Conservation (phyloP, 2,797 vertebrate species). For the Gorsachius magnificus region DNA sequence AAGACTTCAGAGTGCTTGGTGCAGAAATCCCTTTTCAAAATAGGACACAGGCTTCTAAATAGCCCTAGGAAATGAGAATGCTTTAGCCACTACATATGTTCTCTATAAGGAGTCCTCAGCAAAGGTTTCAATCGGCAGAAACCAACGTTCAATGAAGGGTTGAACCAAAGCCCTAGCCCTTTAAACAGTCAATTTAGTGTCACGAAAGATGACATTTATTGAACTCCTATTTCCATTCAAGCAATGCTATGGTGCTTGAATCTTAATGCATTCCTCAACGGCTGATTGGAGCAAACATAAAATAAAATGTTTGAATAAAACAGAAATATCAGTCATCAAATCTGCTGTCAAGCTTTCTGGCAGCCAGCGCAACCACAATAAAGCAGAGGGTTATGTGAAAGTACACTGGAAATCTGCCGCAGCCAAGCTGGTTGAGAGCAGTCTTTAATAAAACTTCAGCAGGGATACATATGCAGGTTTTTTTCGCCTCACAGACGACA, state of each 20-base stretch:
- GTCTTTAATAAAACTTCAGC: not conserved
- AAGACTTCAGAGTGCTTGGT: not conserved
- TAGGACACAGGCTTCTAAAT: not conserved
- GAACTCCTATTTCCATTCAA: conserved; percentile 22
- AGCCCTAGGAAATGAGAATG: not conserved
- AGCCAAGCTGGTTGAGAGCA: not conserved
- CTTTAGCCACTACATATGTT: not conserved
- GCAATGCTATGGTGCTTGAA: conserved; percentile 2
- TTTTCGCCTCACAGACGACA: not conserved
- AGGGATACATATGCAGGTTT: not conserved
- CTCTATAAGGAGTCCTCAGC: not conserved
- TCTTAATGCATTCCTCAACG: conserved; percentile 24
- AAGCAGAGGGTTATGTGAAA: not conserved
- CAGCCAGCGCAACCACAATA: not conserved
- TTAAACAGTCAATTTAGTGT: conserved; percentile 21
- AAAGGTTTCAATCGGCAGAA: conserved; percentile 21
- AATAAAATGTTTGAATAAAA: conserved; percentile 43
- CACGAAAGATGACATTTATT: conserved; percentile 11
- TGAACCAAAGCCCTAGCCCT: conserved; percentile 26
- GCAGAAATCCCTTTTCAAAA: not conserved
- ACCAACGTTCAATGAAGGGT: not conserved
- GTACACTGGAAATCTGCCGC: not conserved
- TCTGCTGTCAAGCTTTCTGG: conserved; percentile 3
- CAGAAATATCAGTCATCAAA: conserved; percentile 40
- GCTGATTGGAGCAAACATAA: conserved; percentile 13